These are phyloP conservation scores for Pseudonaja textilis DNA, from an alignment of 2,113 vertebrate genomes.

Conservation along the genomic window DNA sequence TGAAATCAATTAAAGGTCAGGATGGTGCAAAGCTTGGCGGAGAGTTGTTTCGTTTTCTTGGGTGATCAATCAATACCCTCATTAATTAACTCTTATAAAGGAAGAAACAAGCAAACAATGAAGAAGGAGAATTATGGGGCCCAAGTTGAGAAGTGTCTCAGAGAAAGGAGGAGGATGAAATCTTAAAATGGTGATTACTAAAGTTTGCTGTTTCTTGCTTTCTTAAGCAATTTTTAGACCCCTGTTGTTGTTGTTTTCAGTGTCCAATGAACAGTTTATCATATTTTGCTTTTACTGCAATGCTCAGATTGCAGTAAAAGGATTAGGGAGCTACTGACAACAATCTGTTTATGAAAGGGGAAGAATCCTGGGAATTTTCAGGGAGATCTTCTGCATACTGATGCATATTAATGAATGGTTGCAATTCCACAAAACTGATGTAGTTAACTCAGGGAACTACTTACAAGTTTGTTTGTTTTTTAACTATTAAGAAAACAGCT, in stretches of 20 bases:
- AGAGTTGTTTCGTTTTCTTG: conserved; percentile 19
- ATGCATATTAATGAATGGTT: conserved; percentile 67
- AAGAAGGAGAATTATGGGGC: background rate
- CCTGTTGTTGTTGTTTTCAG: background rate
- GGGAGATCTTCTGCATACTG: conserved; percentile 61
- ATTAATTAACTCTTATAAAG: conserved; percentile 27
- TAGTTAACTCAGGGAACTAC: conserved; percentile 59
- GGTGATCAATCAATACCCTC: conserved; percentile 18
- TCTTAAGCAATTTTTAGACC: conserved; percentile 38
- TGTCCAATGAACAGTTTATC: conserved; percentile 39
- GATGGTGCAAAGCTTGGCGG: background rate
- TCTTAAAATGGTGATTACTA: background rate
- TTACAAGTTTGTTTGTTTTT: conserved; percentile 42
- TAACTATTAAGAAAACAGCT: conserved; percentile 26
- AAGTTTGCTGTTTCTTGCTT: background rate
- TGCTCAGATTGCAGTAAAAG: conserved; percentile 33
- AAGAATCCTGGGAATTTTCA: conserved; percentile 63
- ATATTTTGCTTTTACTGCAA: conserved; percentile 57
- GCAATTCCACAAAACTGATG: conserved; percentile 62
- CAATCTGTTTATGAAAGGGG: conserved; percentile 62
- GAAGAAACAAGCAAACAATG: background rate
- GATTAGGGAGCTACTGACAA: conserved; percentile 60
- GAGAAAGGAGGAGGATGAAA: background rate
- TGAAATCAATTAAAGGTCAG: conserved; percentile 29
- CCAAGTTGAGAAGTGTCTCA: background rate